These are phyloP conservation scores for Leucoraja erinaceus DNA, from an alignment of 2,113 vertebrate species.

Conservation along the genomic window DNA sequence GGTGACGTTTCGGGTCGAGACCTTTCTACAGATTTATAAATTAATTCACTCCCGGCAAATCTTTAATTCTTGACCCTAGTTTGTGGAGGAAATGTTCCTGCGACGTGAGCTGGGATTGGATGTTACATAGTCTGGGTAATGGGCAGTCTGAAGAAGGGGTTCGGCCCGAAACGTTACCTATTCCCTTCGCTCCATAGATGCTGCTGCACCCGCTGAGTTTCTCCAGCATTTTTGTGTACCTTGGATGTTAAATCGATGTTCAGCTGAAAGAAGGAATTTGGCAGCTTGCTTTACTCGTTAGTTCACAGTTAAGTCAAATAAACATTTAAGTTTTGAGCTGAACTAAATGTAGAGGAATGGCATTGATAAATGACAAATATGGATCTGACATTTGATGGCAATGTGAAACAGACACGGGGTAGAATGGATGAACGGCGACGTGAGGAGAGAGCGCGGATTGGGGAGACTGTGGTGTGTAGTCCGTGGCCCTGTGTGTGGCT, in stretches of 20 bases:
- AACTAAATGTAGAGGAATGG: not conserved
- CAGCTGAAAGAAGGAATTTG: not conserved
- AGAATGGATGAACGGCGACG: not conserved
- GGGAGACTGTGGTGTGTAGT: not conserved
- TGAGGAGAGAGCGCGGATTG: not conserved
- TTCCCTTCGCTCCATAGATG: too few species aligned
- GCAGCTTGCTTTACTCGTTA: not conserved
- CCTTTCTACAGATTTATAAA: too few species aligned
- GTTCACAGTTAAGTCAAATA: not conserved
- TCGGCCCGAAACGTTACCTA: too few species aligned
- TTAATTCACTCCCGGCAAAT: not conserved
- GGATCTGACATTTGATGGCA: not conserved
- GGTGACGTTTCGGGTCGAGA: too few species aligned
- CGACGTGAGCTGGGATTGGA: not conserved
- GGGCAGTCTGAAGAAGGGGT: too few species aligned
- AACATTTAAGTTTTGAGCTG: not conserved
- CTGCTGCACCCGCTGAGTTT: too few species aligned
- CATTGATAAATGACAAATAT: not conserved
- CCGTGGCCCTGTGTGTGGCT: not conserved
- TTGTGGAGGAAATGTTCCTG: not conserved
- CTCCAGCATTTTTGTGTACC: too few species aligned
- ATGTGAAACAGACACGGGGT: not conserved
- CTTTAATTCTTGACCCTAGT: not conserved
- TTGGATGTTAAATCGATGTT: not conserved
- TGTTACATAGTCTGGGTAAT: too few species aligned